Evolutionary conservation across 2,797 vertebrate genomes (phyloP).

Genomic region (Sebastes vulpes): DNA sequence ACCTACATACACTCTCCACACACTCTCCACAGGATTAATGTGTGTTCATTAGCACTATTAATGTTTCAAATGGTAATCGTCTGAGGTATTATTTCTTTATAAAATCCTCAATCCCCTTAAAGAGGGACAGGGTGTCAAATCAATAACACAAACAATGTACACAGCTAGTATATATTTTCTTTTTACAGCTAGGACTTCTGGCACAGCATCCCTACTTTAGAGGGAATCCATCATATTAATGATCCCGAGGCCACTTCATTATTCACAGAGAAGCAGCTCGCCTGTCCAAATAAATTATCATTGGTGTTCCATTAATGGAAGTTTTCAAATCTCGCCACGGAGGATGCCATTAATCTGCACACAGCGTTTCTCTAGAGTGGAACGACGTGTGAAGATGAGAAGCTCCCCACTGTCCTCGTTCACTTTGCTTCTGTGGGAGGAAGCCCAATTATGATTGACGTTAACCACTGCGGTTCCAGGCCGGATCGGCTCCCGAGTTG

Average conservation of each 20-base stretch:
- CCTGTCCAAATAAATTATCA: slow-evolving; percentile 81
- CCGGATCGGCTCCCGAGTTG: slow-evolving; percentile 34
- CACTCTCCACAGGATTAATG: slow-evolving; percentile 34
- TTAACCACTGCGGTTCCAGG: slow-evolving; percentile 37
- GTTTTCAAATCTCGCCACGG: slow-evolving; percentile 68
- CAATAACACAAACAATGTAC: slow-evolving; percentile 44
- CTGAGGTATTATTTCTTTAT: slow-evolving; percentile 7
- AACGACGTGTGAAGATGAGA: slow-evolving; percentile 57
- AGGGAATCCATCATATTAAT: slow-evolving; percentile 78
- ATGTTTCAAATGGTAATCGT: slow-evolving; percentile 33
- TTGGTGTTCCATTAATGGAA: slow-evolving; percentile 75
- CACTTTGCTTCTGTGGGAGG: slow-evolving; percentile 36
- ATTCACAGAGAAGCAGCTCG: slow-evolving; percentile 73
- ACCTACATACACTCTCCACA: slow-evolving; percentile 25
- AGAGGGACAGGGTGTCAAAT: slow-evolving; percentile 16
- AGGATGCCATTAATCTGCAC: slow-evolving; percentile 72
- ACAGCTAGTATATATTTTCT: slow-evolving; percentile 17
- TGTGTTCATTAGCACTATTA: slow-evolving; percentile 38
- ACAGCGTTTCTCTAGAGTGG: slow-evolving; percentile 46
- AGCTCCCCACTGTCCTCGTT: slow-evolving; percentile 51
- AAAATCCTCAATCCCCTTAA: slow-evolving; percentile 3
- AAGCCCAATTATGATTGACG: slow-evolving; percentile 58
- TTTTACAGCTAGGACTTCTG: slow-evolving; percentile 23
- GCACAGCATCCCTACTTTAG: slow-evolving; percentile 52
- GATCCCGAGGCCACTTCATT: slow-evolving; percentile 72